Evolutionary conservation across 2,113 vertebrate genomes (phyloP), one percentile per base, ranked within the genome.

Genomic region (Trichomycterus rosablanca): DNA sequence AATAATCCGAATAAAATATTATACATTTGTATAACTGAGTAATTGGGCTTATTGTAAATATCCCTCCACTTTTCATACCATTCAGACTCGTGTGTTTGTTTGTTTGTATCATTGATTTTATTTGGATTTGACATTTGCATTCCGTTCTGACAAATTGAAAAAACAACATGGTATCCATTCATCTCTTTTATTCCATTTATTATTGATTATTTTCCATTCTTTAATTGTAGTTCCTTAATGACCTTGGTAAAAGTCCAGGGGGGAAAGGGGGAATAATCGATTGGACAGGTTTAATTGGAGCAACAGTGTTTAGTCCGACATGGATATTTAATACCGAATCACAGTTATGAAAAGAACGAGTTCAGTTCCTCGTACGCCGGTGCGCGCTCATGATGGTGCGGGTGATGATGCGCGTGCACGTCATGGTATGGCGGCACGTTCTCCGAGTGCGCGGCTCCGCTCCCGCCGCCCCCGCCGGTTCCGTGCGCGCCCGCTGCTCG

Each of bases 311-410:
- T 3, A 45, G 42, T 34, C 16, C 30, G 26, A 48, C 43, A 37
- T 3, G 28, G 45, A 48, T 23, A 35, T 42, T 8, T 54, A 19
- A 14, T 39, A 32, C 19, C 37, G 45, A 50, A 40, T 24, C 18
- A 37, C 12, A 95, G 78, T 93, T 97, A 84, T 95, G 94, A 88
- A 95, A 98, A 59, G 89, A 97, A 98, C 46, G 94, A 91, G 72
- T 97, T 96, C 76, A 98, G 90, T 79, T 98, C 95, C 82, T 98
- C 95, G 45, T 97, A 97, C 72, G 89, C 88, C 8, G 93, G 90
- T 57, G 88, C 88, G 80, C 94, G 83, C 73, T 98, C 93, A 54
- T 95, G 92, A 28, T 59, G 55, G 75, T 94, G 91, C 79, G 90
- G 80, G 79, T 93, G 92, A 75, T 94, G 92, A 75, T 94, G 92